phyloP scores from a whole-genome alignment of 2,888 invertebrate genomes.

The Griposia aprilina region DNA sequence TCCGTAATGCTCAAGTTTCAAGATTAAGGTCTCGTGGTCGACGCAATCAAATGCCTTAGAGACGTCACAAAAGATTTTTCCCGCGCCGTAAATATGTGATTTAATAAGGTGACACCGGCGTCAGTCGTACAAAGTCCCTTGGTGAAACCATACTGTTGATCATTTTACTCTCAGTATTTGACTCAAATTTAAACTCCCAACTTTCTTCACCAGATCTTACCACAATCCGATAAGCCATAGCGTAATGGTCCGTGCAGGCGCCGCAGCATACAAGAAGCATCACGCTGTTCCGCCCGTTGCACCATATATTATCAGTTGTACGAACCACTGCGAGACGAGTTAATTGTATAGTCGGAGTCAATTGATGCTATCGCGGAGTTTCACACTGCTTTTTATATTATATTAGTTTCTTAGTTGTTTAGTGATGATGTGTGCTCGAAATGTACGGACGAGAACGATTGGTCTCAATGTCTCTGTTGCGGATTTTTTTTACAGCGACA shows the following conservation, averaged over 20 bases:
- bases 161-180: too few species aligned
- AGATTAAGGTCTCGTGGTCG: too few species aligned
- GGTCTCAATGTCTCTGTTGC: slow-evolving; percentile 2
- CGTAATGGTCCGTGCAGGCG: slow-evolving; percentile 58
- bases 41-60: too few species aligned
- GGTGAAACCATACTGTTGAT: too few species aligned
- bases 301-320: slow-evolving; percentile 18
- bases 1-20: too few species aligned
- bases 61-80: too few species aligned
- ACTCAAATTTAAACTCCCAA: neutral
- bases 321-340: slow-evolving; percentile 19
- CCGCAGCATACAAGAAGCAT: slow-evolving; percentile 40
- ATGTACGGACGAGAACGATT: slow-evolving; percentile 22
- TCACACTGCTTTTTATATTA: slow-evolving; percentile 47
- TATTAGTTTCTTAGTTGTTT: slow-evolving; percentile 43
- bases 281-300: slow-evolving; percentile 49
- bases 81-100: too few species aligned
- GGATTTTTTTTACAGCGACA: neutral
- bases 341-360: slow-evolving; percentile 46
- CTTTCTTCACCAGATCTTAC: neutral
- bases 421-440: slow-evolving; percentile 36
- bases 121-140: too few species aligned
- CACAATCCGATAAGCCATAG: slow-evolving; percentile 25
- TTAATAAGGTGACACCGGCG: too few species aligned
- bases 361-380: slow-evolving; percentile 45